Base-by-base conservation (phyloP, 2,113 vertebrate genomes). In the Forbesichthys papilliferus region DNA sequence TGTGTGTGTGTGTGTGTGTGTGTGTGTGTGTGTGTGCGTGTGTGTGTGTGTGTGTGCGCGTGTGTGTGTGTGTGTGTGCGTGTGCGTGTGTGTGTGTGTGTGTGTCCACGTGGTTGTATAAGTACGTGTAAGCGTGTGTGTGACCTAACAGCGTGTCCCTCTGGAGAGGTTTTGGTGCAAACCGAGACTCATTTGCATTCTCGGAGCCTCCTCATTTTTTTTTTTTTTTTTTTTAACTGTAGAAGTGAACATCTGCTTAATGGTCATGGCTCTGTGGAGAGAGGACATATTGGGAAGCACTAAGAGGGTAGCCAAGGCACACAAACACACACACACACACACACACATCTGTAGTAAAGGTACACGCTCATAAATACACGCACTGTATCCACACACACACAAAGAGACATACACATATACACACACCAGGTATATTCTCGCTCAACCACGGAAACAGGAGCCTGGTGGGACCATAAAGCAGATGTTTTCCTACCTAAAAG, bases 251-350 rank as follows among this genome's bases (percentile, higher is more conserved):
- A 91, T 85, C 89, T 91, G 89, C 86, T 87, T 87, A 91, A 91
- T 89, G 88, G 86, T 88, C 89, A 91, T 88, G 79, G 89, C 89
- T 91, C 89, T 91, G 88, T 83, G 84, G 88, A 90, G 87, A 88
- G 80, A 83, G 80, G 89, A 86, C 89, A 85, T 42, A 42, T 88
- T 88, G 87, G 84, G 83, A 87, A 80, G 69, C 75, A 65, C 79
- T 81, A 78, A 80, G 80, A 82, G 84, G 86, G 86, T 71, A 80
- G 83, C 83, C 83, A 73, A 79, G 76, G 79, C 81, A 71, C 66
- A 77, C 74, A 56, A 14, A 56, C 54, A 56, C 54, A 57, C 55
- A 20, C 55, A 57, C 55, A 20, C 3, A 11, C 9, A 63, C 36
- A 5, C 61, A 48, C 36, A 11, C 57, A 20, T 42, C 36, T 27